Base-by-base conservation (phyloP, 2,888 invertebrate species). In the Marronus borbonicus region DNA sequence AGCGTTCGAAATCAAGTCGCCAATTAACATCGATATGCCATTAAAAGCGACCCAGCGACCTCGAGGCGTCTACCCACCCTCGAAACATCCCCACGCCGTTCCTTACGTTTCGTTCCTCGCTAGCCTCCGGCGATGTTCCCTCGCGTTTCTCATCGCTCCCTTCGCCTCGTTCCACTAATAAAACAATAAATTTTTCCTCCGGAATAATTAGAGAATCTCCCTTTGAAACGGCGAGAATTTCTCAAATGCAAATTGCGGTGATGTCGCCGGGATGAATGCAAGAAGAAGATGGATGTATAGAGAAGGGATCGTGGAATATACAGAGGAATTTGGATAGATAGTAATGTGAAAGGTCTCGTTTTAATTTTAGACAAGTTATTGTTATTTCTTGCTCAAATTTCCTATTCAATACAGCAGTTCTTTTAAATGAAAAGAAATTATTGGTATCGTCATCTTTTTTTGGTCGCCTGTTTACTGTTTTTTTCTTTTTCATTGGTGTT, bases 121-220 rank as follows among this genome's bases (percentile, higher is more conserved):
- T 12, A 12, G 44, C 55, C 20, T 58, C 55, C n/a, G 55, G 55
- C 55, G 20, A 24, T 2, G n/a, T 62, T 62, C 31, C 62, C 31
- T n/a, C 14, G 31, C 14, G 10, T 44, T 10, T 24, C 66, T 49
- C 50, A 3, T 1, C 49, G 31, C 31, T n/a, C 52, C 50, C 55
- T 1, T 7, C 14, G 28, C 24, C 70, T 17, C 58, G 12, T n/a
- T 24, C 55, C 55, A 31, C 55, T 49, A 55, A 55, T 60, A 74
- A 74, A 74, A 74, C 72, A 74, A 74, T 55, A 72, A 20, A 72
- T 74, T 74, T 74, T 74, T 74, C 44, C 60, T 31, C 44, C 10
- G 72, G 60, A 74, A 74, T 74, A 74, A 74, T 74, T 74, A 74
- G 58, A 74, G 72, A 74, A 60, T 44, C 44, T 44, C 70, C 31